These are phyloP conservation scores for Peromyscus leucopus DNA, from an alignment of 2,113 vertebrate genomes.

Conservation along the genomic window DNA sequence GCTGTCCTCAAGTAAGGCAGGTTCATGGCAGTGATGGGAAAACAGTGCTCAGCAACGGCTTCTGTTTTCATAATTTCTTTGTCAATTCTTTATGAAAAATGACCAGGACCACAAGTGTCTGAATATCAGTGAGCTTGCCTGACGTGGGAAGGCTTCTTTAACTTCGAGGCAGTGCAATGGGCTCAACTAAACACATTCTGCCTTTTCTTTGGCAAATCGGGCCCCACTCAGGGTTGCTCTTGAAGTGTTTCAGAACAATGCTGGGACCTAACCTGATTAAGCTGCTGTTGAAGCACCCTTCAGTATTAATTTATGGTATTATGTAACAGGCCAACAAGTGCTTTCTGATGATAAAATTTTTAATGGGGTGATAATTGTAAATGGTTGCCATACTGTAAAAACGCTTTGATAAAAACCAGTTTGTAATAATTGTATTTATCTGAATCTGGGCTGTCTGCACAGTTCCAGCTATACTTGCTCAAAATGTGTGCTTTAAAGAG, in stretches of 20 bases:
- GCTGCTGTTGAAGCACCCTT: constrained; percentile 85
- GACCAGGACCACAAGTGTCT: constrained; percentile 83
- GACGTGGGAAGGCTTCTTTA: constrained; percentile 73
- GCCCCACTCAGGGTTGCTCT: constrained; percentile 79
- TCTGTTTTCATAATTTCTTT: constrained; percentile 70
- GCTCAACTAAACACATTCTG: constrained; percentile 55
- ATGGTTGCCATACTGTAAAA: constrained; percentile 88
- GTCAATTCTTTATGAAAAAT: constrained; percentile 76
- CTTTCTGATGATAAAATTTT: constrained; percentile 89
- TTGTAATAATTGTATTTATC: constrained; percentile 89
- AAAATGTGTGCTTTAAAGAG: constrained; percentile 90
- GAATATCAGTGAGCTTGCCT: constrained; percentile 80
- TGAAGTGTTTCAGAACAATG: constrained; percentile 78
- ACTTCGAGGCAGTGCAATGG: constrained; percentile 70
- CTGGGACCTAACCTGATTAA: constrained; percentile 83
- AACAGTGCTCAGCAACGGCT: constrained; percentile 79
- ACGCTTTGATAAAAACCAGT: constrained; percentile 90
- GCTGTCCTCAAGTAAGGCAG: constrained; percentile 78
- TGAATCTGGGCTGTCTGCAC: constrained; percentile 88
- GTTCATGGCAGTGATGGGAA: constrained; percentile 72
- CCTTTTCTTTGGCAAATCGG: constrained; percentile 81
- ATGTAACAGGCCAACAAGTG: constrained; percentile 87
- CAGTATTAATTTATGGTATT: constrained; percentile 85
- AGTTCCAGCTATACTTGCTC: constrained; percentile 88
- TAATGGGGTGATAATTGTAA: constrained; percentile 91